phyloP scores from a whole-genome alignment of 1,140 invertebrate genomes.

The Melipona quadrifasciata region DNA sequence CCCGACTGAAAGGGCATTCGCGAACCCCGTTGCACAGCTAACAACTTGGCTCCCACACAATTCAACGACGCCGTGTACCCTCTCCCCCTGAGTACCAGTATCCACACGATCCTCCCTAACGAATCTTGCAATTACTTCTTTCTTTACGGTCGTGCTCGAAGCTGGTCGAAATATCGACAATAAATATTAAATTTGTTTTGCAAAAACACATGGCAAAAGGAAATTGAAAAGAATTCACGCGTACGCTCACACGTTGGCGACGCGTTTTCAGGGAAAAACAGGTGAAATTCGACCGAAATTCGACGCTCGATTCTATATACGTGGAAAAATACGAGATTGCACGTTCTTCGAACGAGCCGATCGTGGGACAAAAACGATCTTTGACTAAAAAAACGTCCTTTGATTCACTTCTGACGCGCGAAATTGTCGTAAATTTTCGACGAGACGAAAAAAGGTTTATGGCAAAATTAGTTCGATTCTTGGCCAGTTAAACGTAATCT shows the following conservation, averaged over 20 bases:
- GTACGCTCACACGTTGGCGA: neutral
- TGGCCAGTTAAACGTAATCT: neutral
- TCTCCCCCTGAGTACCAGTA: neutral
- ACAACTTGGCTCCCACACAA: neutral
- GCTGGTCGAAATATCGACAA: neutral
- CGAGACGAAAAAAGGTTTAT: neutral
- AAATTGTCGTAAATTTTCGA: neutral
- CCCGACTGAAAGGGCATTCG: conserved; percentile 9
- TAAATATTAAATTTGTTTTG: neutral
- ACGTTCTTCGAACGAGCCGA: neutral
- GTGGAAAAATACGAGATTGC: neutral
- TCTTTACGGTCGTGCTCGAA: neutral
- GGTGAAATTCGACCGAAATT: neutral
- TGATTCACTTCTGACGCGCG: neutral
- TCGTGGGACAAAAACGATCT: conserved; percentile 22
- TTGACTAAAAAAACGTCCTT: neutral
- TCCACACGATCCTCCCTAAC: conserved; percentile 6
- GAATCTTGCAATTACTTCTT: conserved; percentile 20
- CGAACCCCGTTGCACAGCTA: neutral
- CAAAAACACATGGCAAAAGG: neutral
- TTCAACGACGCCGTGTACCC: neutral
- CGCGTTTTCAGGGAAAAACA: neutral
- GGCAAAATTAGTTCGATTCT: neutral
- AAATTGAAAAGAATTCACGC: neutral
- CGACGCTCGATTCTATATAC: neutral